Conservation (phyloP, 1,140 invertebrate species). For the Nasonia vitripennis region DNA sequence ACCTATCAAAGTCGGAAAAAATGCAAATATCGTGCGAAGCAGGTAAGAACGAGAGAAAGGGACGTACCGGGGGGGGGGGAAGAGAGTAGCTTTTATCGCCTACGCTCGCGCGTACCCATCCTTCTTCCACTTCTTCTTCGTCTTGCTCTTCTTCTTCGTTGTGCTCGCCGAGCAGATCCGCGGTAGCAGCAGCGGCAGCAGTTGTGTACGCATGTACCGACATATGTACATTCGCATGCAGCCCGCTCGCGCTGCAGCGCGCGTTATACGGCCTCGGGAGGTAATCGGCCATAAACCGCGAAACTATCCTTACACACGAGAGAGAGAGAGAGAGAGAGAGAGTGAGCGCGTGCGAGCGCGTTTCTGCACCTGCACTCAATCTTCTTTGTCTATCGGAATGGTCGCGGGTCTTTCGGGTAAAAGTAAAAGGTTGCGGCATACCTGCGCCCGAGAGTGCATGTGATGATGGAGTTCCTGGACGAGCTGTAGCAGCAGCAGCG, state of each 20-base stretch:
- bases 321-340: not conserved
- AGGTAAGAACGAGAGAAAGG: slow-evolving; percentile 13
- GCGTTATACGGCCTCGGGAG: slow-evolving; percentile 61
- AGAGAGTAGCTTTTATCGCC: slow-evolving; percentile 20
- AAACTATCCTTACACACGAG: slow-evolving; percentile 57
- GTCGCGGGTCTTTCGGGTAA: slow-evolving; percentile 36
- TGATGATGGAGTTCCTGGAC: not conserved
- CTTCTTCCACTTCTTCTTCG: not conserved
- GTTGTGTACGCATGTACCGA: slow-evolving; percentile 15
- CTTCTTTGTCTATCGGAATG: slow-evolving; percentile 41
- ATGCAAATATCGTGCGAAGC: slow-evolving; percentile 23
- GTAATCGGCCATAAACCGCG: slow-evolving; percentile 73
- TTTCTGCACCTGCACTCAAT: slow-evolving; percentile 45
- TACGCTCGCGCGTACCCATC: not conserved
- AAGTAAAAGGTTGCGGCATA: slow-evolving; percentile 37
- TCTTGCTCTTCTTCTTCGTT: not conserved
- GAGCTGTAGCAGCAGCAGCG: not conserved
- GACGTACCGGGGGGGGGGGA: not conserved
- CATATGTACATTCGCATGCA: slow-evolving; percentile 28
- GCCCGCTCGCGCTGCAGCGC: not conserved
- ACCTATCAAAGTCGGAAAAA: slow-evolving; percentile 14
- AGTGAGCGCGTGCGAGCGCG: not conserved
- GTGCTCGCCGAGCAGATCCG: not conserved
- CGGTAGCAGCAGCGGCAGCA: slow-evolving; percentile 18
- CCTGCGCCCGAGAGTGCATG: not conserved